phyloP scores from a whole-genome alignment of 2,888 invertebrate genomes.

The Platerodrilus igneus region DNA sequence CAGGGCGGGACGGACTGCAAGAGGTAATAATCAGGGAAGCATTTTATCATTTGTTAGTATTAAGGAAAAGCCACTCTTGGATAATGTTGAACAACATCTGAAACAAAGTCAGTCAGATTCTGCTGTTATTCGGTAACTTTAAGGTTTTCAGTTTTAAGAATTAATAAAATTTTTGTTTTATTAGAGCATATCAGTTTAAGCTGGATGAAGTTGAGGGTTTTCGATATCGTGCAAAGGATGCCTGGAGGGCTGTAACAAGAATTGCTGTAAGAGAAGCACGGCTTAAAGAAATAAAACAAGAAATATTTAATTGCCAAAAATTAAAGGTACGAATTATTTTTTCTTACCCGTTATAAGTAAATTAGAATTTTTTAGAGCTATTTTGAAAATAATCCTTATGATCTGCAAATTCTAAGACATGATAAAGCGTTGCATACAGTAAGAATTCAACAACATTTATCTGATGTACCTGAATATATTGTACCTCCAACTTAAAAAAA shows the following conservation, averaged over 20 bases:
- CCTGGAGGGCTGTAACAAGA: slow-evolving; percentile 89
- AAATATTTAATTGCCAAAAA: slow-evolving; percentile 88
- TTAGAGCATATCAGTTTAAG: slow-evolving; percentile 87
- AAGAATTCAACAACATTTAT: slow-evolving; percentile 75
- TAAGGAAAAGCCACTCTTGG: slow-evolving; percentile 68
- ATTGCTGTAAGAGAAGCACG: slow-evolving; percentile 92
- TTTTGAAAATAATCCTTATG: slow-evolving; percentile 88
- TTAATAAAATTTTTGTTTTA: slow-evolving; percentile 28
- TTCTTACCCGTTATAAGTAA: slow-evolving; percentile 2
- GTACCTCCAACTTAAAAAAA: slow-evolving; percentile 72
- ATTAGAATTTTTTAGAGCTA: slow-evolving; percentile 58
- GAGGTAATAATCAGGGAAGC: slow-evolving; percentile 81
- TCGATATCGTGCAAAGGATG: slow-evolving; percentile 90
- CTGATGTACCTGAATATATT: slow-evolving; percentile 91
- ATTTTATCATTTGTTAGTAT: slow-evolving; percentile 85
- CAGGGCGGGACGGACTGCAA: slow-evolving; percentile 87
- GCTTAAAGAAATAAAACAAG: slow-evolving; percentile 90
- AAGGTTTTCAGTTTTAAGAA: slow-evolving; percentile 8
- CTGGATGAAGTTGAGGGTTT: slow-evolving; percentile 96
- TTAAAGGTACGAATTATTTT: slow-evolving; percentile 59
- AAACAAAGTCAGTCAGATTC: slow-evolving; percentile 61
- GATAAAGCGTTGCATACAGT: slow-evolving; percentile 85
- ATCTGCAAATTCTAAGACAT: slow-evolving; percentile 77
- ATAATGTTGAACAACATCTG: slow-evolving; percentile 70
- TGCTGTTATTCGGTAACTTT: slow-evolving; percentile 61